Conservation (phyloP, 2,113 vertebrate species). For the Anas platyrhynchos region DNA sequence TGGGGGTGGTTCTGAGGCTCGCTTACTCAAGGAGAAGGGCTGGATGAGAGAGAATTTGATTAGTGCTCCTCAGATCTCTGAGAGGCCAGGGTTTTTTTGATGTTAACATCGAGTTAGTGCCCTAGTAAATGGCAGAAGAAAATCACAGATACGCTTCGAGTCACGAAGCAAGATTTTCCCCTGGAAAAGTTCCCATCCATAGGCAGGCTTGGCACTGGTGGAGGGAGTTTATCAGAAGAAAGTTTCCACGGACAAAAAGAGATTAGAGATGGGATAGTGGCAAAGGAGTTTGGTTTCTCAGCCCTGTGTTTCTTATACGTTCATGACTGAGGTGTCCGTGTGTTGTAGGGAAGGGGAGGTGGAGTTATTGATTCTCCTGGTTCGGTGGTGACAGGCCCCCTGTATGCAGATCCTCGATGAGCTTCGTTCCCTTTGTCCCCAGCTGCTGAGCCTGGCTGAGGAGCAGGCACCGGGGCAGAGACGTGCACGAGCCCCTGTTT, state of each 20-base stretch:
- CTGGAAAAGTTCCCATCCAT: background rate
- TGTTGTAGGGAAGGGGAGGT: background rate
- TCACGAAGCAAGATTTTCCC: background rate
- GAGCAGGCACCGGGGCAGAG: background rate
- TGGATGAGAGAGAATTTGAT: background rate
- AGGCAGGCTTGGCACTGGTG: fast-evolving
- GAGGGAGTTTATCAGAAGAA: background rate
- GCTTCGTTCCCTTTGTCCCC: background rate
- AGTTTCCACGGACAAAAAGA: background rate
- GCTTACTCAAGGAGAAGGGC: background rate
- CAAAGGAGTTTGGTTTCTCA: background rate
- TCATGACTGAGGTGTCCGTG: background rate
- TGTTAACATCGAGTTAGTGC: background rate
- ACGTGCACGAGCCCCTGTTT: background rate
- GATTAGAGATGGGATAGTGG: fast-evolving
- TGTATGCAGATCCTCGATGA: too few species aligned
- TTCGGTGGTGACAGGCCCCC: background rate
- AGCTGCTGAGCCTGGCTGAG: background rate
- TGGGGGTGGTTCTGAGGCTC: background rate
- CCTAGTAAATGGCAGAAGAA: background rate
- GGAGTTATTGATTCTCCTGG: background rate
- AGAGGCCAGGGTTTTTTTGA: background rate
- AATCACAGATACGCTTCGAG: background rate
- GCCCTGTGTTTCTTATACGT: fast-evolving
- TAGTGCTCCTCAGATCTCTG: background rate